Percentiles rank a stretch among this genome's conserved stretches.
These are phyloP conservation scores for Xylota sylvarum DNA, from an alignment of 2,888 invertebrate genomes.

Conservation along the genomic window DNA sequence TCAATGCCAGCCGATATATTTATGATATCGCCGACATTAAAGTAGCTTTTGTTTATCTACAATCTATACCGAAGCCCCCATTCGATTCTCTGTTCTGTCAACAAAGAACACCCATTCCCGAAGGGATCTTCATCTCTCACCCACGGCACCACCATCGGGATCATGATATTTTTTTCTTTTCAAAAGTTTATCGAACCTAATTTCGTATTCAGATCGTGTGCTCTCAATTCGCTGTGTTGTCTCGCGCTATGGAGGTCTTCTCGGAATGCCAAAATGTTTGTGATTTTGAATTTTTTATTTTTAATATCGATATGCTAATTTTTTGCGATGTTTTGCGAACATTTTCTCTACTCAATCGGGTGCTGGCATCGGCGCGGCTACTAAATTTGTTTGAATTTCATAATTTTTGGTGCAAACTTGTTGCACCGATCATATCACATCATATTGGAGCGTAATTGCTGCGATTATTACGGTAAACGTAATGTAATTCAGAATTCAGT, in stretches of 20 bases:
- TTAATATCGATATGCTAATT: slow-evolving; percentile 55
- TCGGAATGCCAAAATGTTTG: slow-evolving; percentile 48
- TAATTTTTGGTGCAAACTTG: slow-evolving; percentile 11
- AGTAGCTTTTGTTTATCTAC: slow-evolving; percentile 45
- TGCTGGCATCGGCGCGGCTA: slow-evolving; percentile 9
- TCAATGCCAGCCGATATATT: slow-evolving; percentile 60
- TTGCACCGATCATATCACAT: slow-evolving; percentile 29
- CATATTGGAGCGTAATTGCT: slow-evolving; percentile 47
- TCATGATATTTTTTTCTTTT: slow-evolving; percentile 30
- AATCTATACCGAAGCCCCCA: slow-evolving; percentile 23
- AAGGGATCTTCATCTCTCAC: slow-evolving; percentile 39
- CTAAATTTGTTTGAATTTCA: slow-evolving; percentile 44
- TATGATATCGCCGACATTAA: slow-evolving; percentile 48
- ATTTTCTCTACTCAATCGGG: not conserved
- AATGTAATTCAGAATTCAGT: slow-evolving; percentile 47
- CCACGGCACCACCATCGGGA: slow-evolving; percentile 33
- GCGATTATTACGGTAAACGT: slow-evolving; percentile 42
- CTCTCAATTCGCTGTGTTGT: slow-evolving; percentile 49
- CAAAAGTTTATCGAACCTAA: slow-evolving; percentile 66
- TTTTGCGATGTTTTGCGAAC: slow-evolving; percentile 32
- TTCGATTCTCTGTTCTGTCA: slow-evolving; percentile 23
- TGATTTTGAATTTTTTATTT: not conserved
- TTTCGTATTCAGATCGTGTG: slow-evolving; percentile 70
- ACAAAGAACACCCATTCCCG: slow-evolving; percentile 55
- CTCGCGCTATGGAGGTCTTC: slow-evolving; percentile 1